A percentile compares a stretch with the other conserved stretches of the same genome.
phyloP scores from a whole-genome alignment of 2,888 invertebrate genomes.

The Rhagophthalmus giganteus region DNA sequence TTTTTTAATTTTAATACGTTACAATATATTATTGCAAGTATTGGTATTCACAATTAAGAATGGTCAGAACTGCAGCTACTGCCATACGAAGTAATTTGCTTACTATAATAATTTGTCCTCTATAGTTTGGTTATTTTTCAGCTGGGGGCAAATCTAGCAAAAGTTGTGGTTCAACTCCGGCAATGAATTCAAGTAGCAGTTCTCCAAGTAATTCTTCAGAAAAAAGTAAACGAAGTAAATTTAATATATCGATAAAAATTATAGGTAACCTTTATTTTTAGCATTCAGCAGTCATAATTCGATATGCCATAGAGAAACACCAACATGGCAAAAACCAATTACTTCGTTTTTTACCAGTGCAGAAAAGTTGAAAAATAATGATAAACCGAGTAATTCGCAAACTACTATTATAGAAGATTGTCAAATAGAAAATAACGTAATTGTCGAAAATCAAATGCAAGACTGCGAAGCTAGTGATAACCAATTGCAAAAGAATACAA shows the following conservation, averaged over 20 bases:
- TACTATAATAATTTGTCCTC: not conserved
- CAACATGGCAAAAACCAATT: slow-evolving; percentile 62
- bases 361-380: slow-evolving; percentile 2
- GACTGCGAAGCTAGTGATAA: too few relatives aligned
- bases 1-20: not conserved
- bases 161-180: slow-evolving; percentile 1
- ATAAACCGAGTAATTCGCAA: too few relatives aligned
- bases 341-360: slow-evolving; percentile 56
- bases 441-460: too few relatives aligned
- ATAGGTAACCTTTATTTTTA: not conserved
- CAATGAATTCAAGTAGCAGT: not conserved
- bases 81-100: slow-evolving; percentile 19
- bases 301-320: slow-evolving; percentile 60
- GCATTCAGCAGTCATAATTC: slow-evolving; percentile 56
- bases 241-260: not conserved
- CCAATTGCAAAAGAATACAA: not conserved
- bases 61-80: slow-evolving; percentile 28
- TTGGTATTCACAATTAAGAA: too few relatives aligned
- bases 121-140: slow-evolving; percentile 1
- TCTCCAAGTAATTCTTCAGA: slow-evolving; percentile 8
- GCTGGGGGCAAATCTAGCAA: slow-evolving; percentile 39
- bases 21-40: too few relatives aligned
- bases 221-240: slow-evolving; percentile 3
- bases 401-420: not conserved
- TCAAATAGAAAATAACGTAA: slow-evolving; percentile 1